Conservation (phyloP, 2,113 vertebrate species). For the Lynx canadensis region DNA sequence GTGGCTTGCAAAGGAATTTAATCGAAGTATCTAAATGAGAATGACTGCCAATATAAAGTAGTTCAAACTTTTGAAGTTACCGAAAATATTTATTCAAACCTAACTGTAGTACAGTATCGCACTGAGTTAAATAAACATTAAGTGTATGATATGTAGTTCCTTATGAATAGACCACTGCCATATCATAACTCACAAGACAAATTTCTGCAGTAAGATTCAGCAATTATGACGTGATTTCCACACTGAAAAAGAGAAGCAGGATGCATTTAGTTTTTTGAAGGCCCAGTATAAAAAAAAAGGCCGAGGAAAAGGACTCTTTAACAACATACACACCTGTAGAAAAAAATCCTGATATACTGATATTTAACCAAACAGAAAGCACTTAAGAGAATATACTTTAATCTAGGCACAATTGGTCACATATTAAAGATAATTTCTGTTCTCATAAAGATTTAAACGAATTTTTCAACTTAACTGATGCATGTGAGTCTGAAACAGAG, state of each 20-base stretch:
- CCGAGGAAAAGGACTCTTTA: slow-evolving; percentile 62
- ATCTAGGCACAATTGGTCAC: slow-evolving; percentile 80
- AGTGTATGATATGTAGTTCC: slow-evolving; percentile 82
- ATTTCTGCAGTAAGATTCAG: slow-evolving; percentile 69
- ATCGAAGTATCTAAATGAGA: slow-evolving; percentile 19
- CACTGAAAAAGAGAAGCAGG: slow-evolving; percentile 41
- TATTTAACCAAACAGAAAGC: slow-evolving; percentile 67
- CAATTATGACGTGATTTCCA: slow-evolving; percentile 67
- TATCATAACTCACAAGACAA: slow-evolving; percentile 78
- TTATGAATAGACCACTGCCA: slow-evolving; percentile 82
- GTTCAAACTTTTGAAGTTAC: slow-evolving; percentile 73
- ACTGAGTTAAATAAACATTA: slow-evolving; percentile 85
- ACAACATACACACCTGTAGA: slow-evolving; percentile 57
- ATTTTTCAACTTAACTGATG: slow-evolving; percentile 62
- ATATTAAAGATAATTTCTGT: slow-evolving; percentile 64
- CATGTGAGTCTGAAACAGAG: slow-evolving; percentile 49
- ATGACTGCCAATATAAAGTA: slow-evolving; percentile 37
- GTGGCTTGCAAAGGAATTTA: slow-evolving; percentile 46
- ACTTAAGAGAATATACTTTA: slow-evolving; percentile 73
- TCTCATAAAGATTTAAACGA: slow-evolving; percentile 62
- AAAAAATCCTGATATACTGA: slow-evolving; percentile 61
- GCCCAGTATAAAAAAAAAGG: slow-evolving; percentile 65
- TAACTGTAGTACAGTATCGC: slow-evolving; percentile 84
- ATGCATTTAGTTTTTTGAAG: slow-evolving; percentile 63
- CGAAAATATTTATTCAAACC: slow-evolving; percentile 87